Evolutionary conservation across 2,797 vertebrate genomes (phyloP).

Genomic region (Sebastes vulpes): DNA sequence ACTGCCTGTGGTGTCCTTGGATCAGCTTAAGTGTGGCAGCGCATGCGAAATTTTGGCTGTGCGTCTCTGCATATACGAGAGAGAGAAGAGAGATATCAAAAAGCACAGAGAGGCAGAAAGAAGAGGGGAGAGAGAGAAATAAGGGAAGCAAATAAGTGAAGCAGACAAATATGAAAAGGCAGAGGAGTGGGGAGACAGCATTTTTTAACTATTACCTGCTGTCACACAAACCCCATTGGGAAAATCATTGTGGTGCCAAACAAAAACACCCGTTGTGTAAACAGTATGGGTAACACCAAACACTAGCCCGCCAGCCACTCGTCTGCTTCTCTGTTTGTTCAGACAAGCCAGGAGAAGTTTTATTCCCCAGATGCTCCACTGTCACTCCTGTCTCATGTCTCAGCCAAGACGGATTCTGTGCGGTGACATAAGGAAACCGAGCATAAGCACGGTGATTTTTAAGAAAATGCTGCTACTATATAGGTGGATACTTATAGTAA

Average conservation of each 20-base stretch:
- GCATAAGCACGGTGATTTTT: background rate
- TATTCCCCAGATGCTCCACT: slow-evolving; percentile 59
- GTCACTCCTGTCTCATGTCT: slow-evolving; percentile 43
- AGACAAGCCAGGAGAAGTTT: slow-evolving; percentile 64
- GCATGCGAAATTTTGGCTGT: slow-evolving; percentile 28
- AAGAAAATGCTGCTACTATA: slow-evolving; percentile 1
- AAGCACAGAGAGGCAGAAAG: background rate
- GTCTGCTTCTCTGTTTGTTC: slow-evolving; percentile 53
- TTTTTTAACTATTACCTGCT: slow-evolving; percentile 58
- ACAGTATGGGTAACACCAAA: slow-evolving; percentile 63
- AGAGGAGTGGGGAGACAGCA: slow-evolving; percentile 19
- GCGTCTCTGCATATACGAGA: background rate
- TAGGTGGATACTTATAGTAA: background rate
- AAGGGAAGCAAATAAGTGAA: slow-evolving; percentile 22
- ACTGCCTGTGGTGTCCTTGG: slow-evolving; percentile 65
- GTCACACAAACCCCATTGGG: slow-evolving; percentile 56
- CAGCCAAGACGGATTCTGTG: slow-evolving; percentile 24
- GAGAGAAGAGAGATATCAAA: slow-evolving; percentile 15
- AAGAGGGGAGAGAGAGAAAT: background rate
- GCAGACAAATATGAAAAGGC: slow-evolving; percentile 37
- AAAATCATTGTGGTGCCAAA: slow-evolving; percentile 53
- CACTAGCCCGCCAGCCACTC: slow-evolving; percentile 51
- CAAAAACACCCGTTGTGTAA: slow-evolving; percentile 61
- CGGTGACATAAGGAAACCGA: slow-evolving; percentile 22
- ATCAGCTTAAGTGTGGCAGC: slow-evolving; percentile 44